phyloP scores from a whole-genome alignment of 2,113 vertebrate genomes.

The Muscicapa adusta region DNA sequence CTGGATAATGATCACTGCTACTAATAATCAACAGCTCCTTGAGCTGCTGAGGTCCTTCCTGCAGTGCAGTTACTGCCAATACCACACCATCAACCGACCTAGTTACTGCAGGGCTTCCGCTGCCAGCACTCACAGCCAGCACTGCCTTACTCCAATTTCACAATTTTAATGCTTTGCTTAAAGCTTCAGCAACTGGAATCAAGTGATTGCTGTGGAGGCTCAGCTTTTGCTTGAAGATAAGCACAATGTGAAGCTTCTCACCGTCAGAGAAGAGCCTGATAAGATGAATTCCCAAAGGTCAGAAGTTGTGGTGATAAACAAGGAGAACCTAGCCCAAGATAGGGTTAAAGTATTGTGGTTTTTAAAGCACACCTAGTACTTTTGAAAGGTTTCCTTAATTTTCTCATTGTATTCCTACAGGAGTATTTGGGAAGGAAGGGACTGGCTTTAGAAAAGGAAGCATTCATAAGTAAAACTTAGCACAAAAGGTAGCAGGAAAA shows the following conservation, averaged over 20 bases:
- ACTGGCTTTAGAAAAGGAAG: background rate
- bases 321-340: background rate
- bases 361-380: background rate
- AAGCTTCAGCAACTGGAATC: background rate
- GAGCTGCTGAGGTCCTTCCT: background rate
- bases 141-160: background rate
- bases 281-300: background rate
- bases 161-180: background rate
- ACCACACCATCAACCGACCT: background rate
- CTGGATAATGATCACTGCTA: background rate
- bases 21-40: background rate
- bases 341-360: background rate
- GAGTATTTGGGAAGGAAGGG: background rate
- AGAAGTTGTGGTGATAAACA: background rate
- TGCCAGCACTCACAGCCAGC: background rate
- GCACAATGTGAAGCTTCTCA: background rate
- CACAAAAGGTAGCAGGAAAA: background rate
- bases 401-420: background rate
- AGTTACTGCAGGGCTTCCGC: constrained; percentile 6
- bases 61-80: background rate
- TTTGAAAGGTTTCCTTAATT: background rate
- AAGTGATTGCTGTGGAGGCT: background rate
- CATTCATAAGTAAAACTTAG: background rate
- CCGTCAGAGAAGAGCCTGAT: background rate
- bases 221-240: background rate